These are phyloP conservation scores for Diabrotica undecimpunctata DNA, from an alignment of 1,140 invertebrate genomes.

Conservation along the genomic window DNA sequence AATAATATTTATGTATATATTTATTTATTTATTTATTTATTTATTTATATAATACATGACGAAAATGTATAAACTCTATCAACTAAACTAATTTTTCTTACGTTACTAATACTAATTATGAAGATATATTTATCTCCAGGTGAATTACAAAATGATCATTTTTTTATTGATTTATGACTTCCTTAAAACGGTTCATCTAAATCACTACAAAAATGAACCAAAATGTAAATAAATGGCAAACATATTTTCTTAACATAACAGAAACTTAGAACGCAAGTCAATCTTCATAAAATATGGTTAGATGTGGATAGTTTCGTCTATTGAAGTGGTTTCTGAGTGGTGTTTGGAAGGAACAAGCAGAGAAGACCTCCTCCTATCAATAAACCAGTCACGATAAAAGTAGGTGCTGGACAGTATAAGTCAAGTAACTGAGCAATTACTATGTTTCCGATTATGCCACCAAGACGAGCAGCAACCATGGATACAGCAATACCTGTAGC, in stretches of 20 bases:
- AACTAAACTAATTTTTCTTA: constrained; percentile 13
- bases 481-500: constrained; percentile 82
- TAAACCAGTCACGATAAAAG: constrained; percentile 77
- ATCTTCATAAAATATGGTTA: not conserved
- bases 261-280: not conserved
- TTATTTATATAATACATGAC: constrained; percentile 3
- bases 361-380: constrained; percentile 78
- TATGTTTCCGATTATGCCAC: constrained; percentile 83
- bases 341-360: constrained; percentile 81
- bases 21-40: too few relatives aligned
- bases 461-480: constrained; percentile 79
- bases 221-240: not conserved
- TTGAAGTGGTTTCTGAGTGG: constrained; percentile 75
- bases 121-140: constrained; percentile 9
- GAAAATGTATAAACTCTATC: constrained; percentile 4
- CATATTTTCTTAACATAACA: constrained; percentile 4
- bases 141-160: not conserved
- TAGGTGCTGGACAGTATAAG: constrained; percentile 77
- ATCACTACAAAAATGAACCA: not conserved
- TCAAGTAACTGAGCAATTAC: constrained; percentile 79
- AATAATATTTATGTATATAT: constrained; percentile 9
- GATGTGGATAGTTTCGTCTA: constrained; percentile 47
- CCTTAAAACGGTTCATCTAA: not conserved
- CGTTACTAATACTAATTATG: constrained; percentile 12
- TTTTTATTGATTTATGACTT: not conserved